Conservation (phyloP, 2,888 invertebrate genomes). For the Trissonchulus sp. region DNA sequence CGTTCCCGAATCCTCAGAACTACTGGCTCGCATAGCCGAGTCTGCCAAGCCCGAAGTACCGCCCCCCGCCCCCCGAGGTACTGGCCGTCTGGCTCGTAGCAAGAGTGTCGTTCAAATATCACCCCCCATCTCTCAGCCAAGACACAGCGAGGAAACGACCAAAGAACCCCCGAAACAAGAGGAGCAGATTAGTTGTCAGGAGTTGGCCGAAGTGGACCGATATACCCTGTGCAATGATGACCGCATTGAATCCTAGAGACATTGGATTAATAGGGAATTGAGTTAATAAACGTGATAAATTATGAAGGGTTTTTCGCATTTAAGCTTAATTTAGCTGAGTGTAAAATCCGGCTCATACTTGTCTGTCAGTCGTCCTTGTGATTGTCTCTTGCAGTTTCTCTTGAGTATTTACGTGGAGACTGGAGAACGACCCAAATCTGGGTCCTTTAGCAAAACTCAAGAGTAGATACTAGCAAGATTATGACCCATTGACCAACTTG, state of each 20-base stretch:
- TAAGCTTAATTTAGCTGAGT: too few species aligned
- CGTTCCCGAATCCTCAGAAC: neutral
- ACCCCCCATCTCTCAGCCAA: neutral
- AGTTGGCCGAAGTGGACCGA: constrained; percentile 26
- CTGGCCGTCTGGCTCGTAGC: constrained; percentile 4
- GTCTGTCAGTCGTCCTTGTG: too few species aligned
- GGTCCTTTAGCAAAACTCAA: too few species aligned
- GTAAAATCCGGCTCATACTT: too few species aligned
- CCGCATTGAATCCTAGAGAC: constrained; percentile 26
- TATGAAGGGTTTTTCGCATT: too few species aligned
- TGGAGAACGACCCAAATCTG: too few species aligned
- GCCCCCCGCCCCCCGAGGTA: neutral
- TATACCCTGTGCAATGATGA: constrained; percentile 31
- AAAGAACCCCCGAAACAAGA: neutral
- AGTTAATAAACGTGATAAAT: too few species aligned
- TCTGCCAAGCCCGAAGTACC: neutral
- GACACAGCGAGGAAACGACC: neutral
- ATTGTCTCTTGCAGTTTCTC: too few species aligned
- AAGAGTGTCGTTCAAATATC: constrained; percentile 21
- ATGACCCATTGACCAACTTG: too few species aligned
- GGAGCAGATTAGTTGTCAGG: constrained; percentile 17
- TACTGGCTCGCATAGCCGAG: neutral
- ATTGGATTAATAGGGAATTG: too few species aligned
- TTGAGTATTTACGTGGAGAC: too few species aligned
- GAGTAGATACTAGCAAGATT: too few species aligned